Evolutionary conservation across 2,888 invertebrate species (phyloP), one percentile per base, ranked within the genome.

Genomic region (Cerastis rubricosa): DNA sequence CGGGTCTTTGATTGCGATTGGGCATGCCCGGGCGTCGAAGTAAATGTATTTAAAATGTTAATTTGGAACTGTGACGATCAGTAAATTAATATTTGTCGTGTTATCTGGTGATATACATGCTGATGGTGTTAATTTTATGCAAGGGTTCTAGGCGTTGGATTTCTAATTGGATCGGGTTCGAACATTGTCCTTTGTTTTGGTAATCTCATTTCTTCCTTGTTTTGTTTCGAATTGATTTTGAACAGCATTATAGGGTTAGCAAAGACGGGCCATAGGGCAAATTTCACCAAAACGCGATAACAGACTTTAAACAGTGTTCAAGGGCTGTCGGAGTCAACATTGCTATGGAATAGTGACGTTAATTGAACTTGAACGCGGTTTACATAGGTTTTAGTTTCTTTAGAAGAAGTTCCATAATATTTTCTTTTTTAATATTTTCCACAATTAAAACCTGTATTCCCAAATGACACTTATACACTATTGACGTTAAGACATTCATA

Each of bases 31-130:
- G 68, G 76, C 68, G 77, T 68, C 65, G 73, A 70, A 84, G 77
- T 78, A 78, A 83, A 85, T 79, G 83, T 84, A 84, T 86, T 88
- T 85, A 85, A 88, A 88, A 89, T 89, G 85, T 85, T 84, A 88
- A 89, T 88, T 87, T 76, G 45, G 61, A n/a, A n/a, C 72, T 47
- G 64, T 74, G 84, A 83, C 74, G 65, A 85, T 84, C 43, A 57
- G 71, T 76, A 71, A 80, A 80, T 86, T 89, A 80, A 84, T 86
- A 81, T 85, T 86, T 85, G 78, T 69, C 64, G 68, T 74, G 84
- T 84, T 86, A 80, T 78, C 69, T 77, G 69, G 47, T 75, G 74
- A 80, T 88, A 71, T 77, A 74, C 78, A 71, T 75, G 74, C n/a
- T 54, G 54, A 51, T 78, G 68, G 76, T 72, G 86, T 84, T 79